Conservation (phyloP, 1,140 invertebrate species). For the Drosophila miranda region DNA sequence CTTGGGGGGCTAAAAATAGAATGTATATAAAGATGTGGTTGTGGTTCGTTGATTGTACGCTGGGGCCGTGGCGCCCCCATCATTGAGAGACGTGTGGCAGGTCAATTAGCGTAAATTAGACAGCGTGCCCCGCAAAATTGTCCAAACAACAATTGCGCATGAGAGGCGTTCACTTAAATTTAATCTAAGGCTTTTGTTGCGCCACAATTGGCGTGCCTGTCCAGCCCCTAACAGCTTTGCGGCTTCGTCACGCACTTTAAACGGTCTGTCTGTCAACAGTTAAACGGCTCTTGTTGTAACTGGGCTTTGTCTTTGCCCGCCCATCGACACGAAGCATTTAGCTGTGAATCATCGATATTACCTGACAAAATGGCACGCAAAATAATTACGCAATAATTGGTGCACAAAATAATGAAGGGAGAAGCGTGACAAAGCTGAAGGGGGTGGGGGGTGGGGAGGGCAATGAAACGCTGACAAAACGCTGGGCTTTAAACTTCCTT, state of each 20-base stretch:
- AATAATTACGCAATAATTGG: conserved; percentile 1
- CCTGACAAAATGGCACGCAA: conserved; percentile 3
- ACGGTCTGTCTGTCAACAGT: conserved; percentile 33
- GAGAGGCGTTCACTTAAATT: conserved; percentile 26
- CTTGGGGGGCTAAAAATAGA: conserved; percentile 32
- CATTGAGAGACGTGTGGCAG: conserved; percentile 52
- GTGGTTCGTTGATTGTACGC: background rate
- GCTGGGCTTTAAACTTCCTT: conserved; percentile 15
- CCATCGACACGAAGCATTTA: background rate
- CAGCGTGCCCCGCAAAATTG: conserved; percentile 53
- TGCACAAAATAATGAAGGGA: background rate
- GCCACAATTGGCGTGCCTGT: background rate
- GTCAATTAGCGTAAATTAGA: conserved; percentile 71
- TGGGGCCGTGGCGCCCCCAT: background rate
- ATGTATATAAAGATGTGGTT: background rate
- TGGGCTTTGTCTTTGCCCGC: no score
- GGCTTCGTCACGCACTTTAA: conserved; percentile 48
- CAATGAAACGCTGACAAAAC: conserved; percentile 14
- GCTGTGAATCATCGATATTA: conserved; percentile 27
- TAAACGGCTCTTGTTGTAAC: background rate
- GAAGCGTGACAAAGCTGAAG: background rate
- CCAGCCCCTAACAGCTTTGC: background rate
- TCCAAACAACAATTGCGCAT: conserved; percentile 38
- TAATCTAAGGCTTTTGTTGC: conserved; percentile 41
- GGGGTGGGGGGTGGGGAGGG: background rate